Base-by-base conservation (phyloP, 2,797 vertebrate species). In the Neosalanx taihuensis region DNA sequence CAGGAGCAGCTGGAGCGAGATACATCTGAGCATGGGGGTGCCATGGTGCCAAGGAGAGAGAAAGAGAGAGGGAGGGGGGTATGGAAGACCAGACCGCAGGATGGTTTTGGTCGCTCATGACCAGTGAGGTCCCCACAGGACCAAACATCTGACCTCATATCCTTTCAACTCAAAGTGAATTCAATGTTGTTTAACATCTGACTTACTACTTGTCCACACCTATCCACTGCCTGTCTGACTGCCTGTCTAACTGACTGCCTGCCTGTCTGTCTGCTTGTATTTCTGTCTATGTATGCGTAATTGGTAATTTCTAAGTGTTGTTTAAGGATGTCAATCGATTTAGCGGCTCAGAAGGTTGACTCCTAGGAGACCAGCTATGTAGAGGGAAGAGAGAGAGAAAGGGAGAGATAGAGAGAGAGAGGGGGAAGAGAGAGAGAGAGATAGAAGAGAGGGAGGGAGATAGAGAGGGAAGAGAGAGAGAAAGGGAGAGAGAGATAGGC, bases 281-380 rank as follows among this genome's bases (percentile, higher is more conserved):
- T 5, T 53, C 64, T 17, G 6, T 69, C 73, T 73, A 60, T 73
- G 59, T 75, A 71, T 70, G 64, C 63, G n/a, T 78, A 78, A 81
- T 81, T 69, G 65, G 46, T 37, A 6, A 26, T 75, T 68, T 70
- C 64, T 70, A 68, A 66, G 77, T 46, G 60, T 49, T 49, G 73
- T 74, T 77, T 31, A 76, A 74, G 68, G 73, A 69, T 81, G 69
- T 75, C 73, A 46, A 84, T 84, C 80, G 78, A 70, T 49, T 49
- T 53, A 72, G 72, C 12, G 2, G 10, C 67, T 23, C n/a, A 33
- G 70, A 73, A 62, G 70, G 78, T 71, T 76, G 69, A 67, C n/a
- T 37, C 73, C 76, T 64, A 74, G 84, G 85, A 89, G 74, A 13
- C 4, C 56, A 64, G 86, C 85, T 85, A 26, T 26, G 23, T 26